A percentile compares a stretch with the other conserved stretches of the same genome.
Conservation (phyloP, 2,113 vertebrate genomes). For the Neolamprologus modestus region DNA sequence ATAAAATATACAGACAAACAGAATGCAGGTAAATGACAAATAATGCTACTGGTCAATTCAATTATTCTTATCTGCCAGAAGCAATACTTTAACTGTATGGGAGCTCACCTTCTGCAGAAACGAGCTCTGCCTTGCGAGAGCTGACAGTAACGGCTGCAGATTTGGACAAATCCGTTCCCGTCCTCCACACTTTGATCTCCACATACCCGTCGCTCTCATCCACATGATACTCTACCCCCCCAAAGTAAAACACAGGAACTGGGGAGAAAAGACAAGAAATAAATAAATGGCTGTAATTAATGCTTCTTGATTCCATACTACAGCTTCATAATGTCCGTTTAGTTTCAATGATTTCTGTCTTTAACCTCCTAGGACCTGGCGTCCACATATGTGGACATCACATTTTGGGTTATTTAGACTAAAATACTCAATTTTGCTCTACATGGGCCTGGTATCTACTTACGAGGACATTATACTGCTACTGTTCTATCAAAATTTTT, state of each 20-base stretch:
- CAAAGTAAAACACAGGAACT: constrained; percentile 91
- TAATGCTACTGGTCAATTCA: background rate
- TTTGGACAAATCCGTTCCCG: constrained; percentile 84
- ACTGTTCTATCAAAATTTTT: background rate
- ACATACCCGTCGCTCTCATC: constrained; percentile 83
- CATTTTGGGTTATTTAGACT: background rate
- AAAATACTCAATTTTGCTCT: background rate
- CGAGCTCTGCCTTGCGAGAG: constrained; percentile 81
- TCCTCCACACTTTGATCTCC: constrained; percentile 84
- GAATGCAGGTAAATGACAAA: background rate
- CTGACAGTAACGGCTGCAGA: constrained; percentile 79
- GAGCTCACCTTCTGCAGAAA: constrained; percentile 82
- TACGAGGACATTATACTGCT: background rate
- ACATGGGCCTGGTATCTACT: background rate
- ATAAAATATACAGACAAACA: background rate
- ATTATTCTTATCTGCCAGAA: background rate
- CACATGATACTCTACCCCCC: constrained; percentile 73
- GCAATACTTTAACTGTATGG: background rate
- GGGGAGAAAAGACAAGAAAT: background rate
- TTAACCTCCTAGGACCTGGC: background rate
- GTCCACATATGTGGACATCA: background rate
- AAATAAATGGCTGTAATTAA: background rate
- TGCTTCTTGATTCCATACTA: background rate
- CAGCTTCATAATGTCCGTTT: background rate
- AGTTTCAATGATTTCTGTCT: background rate